These are phyloP conservation scores for Elachura formosa DNA, from an alignment of 2,113 vertebrate genomes.

Conservation along the genomic window DNA sequence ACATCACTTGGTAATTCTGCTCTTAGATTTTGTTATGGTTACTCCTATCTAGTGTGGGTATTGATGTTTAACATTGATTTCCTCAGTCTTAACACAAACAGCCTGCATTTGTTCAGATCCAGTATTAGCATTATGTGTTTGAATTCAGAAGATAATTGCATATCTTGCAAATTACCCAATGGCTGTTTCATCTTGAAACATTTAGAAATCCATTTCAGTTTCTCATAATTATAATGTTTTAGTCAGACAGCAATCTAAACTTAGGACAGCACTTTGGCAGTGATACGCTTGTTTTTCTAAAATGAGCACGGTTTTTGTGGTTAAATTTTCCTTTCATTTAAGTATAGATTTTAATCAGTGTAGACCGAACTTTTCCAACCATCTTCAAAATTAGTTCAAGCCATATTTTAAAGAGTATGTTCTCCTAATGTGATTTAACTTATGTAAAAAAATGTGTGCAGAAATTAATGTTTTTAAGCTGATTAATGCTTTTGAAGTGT, in stretches of 20 bases:
- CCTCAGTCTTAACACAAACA: neutral
- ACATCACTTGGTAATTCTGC: neutral
- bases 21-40: neutral
- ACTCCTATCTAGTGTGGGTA: neutral
- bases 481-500: conserved; percentile 12
- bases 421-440: conserved; percentile 10
- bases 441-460: neutral
- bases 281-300: conserved; percentile 65
- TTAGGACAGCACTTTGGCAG: conserved; percentile 64
- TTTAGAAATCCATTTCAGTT: conserved; percentile 72
- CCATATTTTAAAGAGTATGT: conserved; percentile 35
- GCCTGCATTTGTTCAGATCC: conserved; percentile 11
- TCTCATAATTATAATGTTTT: conserved; percentile 68
- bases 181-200: conserved; percentile 68
- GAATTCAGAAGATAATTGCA: conserved; percentile 60
- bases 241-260: conserved; percentile 64
- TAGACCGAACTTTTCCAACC: conserved; percentile 56
- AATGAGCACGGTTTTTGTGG: conserved; percentile 65
- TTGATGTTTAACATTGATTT: conserved; percentile 26
- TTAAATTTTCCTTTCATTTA: conserved; percentile 69
- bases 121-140: conserved; percentile 38
- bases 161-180: conserved; percentile 61
- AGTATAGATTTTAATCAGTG: conserved; percentile 69
- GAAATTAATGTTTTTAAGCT: neutral
- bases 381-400: conserved; percentile 61